These are phyloP conservation scores for Zootoca vivipara DNA, from an alignment of 2,113 vertebrate genomes.

Conservation along the genomic window DNA sequence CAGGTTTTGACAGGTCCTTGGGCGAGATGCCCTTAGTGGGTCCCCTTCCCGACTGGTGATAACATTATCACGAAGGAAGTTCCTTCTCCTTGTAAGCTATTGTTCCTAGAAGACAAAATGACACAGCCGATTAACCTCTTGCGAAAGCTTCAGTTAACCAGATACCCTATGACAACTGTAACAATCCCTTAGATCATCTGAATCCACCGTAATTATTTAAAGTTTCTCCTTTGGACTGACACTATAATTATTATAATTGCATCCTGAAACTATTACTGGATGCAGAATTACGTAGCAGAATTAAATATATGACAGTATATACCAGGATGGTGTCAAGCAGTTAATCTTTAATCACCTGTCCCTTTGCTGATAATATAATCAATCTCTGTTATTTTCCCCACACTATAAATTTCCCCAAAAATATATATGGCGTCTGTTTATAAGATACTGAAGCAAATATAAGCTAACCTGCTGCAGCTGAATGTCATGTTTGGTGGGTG, in stretches of 20 bases:
- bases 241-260: neutral
- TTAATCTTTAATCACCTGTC: neutral
- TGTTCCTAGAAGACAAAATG: neutral
- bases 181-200: neutral
- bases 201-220: rapidly evolving
- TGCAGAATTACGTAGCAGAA: neutral
- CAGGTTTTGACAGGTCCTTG: too few relatives aligned
- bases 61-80: neutral
- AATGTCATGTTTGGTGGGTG: neutral
- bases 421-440: too few relatives aligned
- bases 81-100: neutral
- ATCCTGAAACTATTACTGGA: neutral
- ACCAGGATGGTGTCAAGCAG: neutral
- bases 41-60: too few relatives aligned
- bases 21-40: too few relatives aligned
- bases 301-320: neutral
- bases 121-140: neutral
- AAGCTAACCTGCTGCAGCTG: neutral
- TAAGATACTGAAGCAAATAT: too few relatives aligned
- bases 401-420: too few relatives aligned
- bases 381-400: rapidly evolving
- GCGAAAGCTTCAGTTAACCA: neutral
- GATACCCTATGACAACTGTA: neutral
- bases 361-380: neutral
- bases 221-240: neutral